Evolutionary conservation across 2,888 invertebrate species (phyloP).

Genomic region (Apocheima hispidaria): DNA sequence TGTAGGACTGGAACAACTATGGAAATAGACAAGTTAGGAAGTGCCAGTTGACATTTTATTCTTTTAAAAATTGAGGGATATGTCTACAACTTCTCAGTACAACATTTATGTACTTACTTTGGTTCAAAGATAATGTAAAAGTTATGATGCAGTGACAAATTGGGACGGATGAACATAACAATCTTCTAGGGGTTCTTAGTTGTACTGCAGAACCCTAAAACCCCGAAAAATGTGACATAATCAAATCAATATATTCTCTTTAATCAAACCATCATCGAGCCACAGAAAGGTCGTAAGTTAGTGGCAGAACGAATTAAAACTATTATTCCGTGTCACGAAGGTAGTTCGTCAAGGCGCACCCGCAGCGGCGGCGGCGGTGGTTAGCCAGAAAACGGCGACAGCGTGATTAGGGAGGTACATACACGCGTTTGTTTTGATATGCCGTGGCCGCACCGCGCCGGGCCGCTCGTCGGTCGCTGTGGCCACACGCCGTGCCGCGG

Average conservation of each 20-base stretch:
- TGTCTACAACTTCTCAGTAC: too few species aligned
- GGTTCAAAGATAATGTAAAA: too few species aligned
- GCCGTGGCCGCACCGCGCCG: slow-evolving; percentile 47
- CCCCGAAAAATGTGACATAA: too few species aligned
- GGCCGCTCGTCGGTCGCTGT: slow-evolving; percentile 23
- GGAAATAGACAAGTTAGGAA: too few species aligned
- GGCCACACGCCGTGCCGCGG: slow-evolving; percentile 5
- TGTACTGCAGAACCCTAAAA: too few species aligned
- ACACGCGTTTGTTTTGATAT: slow-evolving; percentile 70
- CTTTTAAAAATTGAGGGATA: too few species aligned
- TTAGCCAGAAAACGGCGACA: slow-evolving; percentile 72
- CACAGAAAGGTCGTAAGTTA: slow-evolving; percentile 1
- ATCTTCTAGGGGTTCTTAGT: too few species aligned
- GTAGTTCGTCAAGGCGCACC: slow-evolving; percentile 34
- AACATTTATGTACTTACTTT: too few species aligned
- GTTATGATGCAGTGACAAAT: too few species aligned
- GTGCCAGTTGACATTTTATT: too few species aligned
- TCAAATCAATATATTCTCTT: not conserved
- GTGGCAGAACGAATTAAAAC: slow-evolving; percentile 17
- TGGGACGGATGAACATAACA: too few species aligned
- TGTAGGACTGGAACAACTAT: too few species aligned
- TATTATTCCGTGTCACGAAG: slow-evolving; percentile 21
- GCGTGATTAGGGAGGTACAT: slow-evolving; percentile 69
- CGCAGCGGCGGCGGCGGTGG: slow-evolving; percentile 65
- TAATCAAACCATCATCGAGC: not conserved